Conservation (phyloP, 2,797 vertebrate species). For the Carcharodon carcharias region DNA sequence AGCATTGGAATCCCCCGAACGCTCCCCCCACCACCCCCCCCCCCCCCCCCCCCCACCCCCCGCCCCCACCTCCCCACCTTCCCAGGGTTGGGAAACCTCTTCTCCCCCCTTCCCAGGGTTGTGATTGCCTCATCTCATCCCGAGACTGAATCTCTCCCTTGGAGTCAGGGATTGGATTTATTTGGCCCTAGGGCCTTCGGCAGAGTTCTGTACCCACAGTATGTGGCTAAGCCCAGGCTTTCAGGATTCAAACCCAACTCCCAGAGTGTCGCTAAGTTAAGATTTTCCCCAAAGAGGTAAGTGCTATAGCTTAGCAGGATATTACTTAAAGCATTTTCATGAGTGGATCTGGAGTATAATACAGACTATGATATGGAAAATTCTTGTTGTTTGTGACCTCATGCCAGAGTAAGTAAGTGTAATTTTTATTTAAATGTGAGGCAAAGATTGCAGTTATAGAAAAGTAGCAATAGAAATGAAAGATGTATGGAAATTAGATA, state of each 20-base stretch:
- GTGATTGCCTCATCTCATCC: too few species aligned
- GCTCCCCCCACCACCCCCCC: too few species aligned
- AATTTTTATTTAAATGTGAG: background rate
- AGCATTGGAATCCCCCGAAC: background rate
- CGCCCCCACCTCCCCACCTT: background rate
- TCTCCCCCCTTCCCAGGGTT: background rate
- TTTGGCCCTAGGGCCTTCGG: too few species aligned
- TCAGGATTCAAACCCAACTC: too few species aligned
- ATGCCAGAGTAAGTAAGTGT: background rate
- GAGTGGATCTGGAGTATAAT: background rate
- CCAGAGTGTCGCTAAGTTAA: too few species aligned
- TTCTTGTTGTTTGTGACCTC: background rate
- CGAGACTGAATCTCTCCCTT: too few species aligned
- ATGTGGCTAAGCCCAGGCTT: too few species aligned
- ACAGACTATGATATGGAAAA: background rate
- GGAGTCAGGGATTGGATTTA: too few species aligned
- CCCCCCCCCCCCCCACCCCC: too few species aligned
- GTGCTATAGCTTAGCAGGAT: background rate
- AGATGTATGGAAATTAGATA: background rate
- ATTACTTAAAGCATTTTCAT: background rate
- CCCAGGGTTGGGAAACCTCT: background rate
- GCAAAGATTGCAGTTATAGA: background rate
- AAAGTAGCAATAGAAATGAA: background rate
- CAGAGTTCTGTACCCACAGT: too few species aligned
- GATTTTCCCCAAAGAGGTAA: background rate